Base-by-base conservation (phyloP, 2,797 vertebrate species). In the Prunella strophiata region DNA sequence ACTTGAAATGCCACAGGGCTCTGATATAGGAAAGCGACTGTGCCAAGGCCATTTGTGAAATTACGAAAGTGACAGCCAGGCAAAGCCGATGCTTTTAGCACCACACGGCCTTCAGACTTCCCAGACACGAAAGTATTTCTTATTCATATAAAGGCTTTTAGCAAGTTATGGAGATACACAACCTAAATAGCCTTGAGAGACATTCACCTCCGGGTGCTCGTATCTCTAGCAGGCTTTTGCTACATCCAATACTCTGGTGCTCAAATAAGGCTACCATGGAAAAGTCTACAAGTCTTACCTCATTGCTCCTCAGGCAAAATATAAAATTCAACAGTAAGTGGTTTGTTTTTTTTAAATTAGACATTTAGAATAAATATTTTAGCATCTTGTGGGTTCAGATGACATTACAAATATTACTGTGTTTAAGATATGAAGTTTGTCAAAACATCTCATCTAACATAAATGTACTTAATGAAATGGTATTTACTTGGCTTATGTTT, bases 131-230 rank as follows among this genome's bases (percentile, higher is more conserved):
- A 82, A 74, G 38, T 54, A 91, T 88, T 83, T 85, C 62, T 93
- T 91, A 95, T 84, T 95, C 80, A 80, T 51, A 67, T 22, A 45
- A 72, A 65, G 47, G 76, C 88, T 96, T 94, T 88, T 81, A 93
- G 48, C 62, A 81, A 66, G 47, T 50, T 74, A 65, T 1, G 11
- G 45, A 93, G 68, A 73, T 27, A 50, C 3, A 34, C 32, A 85
- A 70, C 17, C 43, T 65, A 79, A 88, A 27, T 32, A 58, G 88
- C 21, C 48, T 88, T 86, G 43, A 59, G 47, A 82, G 71, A 76
- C 32, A 61, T 42, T 72, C 42, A 85, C 21, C n/a, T 71, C 48
- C 3, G 11, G 26, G 8, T 67, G 52, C 36, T 42, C 16, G 0
- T n/a, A 80, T 45, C n/a, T 19, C 20, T 65, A 88, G 71, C 13